These are phyloP conservation scores for Adelphocoris suturalis DNA, from an alignment of 2,888 invertebrate species.

Conservation along the genomic window DNA sequence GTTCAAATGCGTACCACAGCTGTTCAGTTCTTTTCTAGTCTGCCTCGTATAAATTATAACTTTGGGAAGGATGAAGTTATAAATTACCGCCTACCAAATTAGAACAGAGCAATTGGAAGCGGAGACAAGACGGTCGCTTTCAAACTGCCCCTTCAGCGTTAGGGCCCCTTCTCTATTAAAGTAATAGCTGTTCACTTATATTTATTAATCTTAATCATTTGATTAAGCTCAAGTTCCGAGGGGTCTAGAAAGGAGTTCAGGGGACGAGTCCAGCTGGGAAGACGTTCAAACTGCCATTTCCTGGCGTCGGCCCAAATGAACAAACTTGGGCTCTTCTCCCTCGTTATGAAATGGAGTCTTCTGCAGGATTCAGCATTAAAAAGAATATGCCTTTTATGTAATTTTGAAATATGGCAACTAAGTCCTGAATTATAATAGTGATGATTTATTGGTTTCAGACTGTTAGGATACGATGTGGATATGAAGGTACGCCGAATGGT, in stretches of 20 bases:
- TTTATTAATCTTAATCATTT: conserved; percentile 54
- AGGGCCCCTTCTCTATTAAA: conserved; percentile 40
- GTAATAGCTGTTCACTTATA: conserved; percentile 40
- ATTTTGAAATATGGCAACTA: no score
- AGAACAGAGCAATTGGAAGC: conserved; percentile 43
- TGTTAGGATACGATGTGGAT: no score
- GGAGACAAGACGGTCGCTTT: conserved; percentile 51
- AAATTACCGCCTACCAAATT: conserved; percentile 33
- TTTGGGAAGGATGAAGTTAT: neutral
- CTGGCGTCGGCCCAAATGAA: conserved; percentile 29
- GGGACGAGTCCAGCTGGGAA: conserved; percentile 20
- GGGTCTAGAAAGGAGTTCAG: neutral
- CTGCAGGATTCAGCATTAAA: neutral
- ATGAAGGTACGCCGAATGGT: no score
- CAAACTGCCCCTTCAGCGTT: neutral
- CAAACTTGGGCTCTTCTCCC: conserved; percentile 3
- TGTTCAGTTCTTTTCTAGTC: neutral
- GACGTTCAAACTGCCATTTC: conserved; percentile 20
- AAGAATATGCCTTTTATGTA: no score
- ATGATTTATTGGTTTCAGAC: no score
- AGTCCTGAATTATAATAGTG: no score
- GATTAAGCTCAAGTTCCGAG: conserved; percentile 45
- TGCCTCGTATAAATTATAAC: neutral
- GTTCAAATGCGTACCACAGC: neutral
- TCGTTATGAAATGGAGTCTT: neutral